These are phyloP conservation scores for Heterochromis multidens DNA, from an alignment of 2,113 vertebrate genomes.

Conservation along the genomic window DNA sequence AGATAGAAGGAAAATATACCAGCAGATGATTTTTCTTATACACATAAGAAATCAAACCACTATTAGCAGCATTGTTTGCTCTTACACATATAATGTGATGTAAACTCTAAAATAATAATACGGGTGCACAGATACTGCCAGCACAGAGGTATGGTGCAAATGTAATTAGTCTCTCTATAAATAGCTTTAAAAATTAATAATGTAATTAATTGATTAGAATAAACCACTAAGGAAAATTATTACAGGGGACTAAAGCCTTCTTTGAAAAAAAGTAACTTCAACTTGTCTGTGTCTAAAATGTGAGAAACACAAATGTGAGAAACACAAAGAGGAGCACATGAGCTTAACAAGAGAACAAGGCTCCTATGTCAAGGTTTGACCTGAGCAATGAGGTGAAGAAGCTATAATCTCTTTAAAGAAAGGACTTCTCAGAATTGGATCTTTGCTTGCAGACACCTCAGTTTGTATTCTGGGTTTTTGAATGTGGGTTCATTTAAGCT, in stretches of 20 bases:
- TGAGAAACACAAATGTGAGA: too few species aligned
- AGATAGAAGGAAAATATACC: not conserved
- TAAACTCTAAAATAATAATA: not conserved
- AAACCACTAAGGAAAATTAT: too few species aligned
- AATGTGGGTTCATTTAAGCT: not conserved
- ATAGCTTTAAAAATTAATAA: not conserved
- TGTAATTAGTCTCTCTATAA: not conserved
- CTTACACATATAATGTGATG: not conserved
- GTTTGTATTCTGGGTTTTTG: not conserved
- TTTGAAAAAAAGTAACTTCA: not conserved
- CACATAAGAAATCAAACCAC: not conserved
- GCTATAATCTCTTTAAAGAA: not conserved
- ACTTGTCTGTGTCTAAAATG: not conserved
- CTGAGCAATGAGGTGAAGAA: not conserved
- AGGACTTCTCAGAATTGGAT: not conserved
- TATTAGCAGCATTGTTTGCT: not conserved
- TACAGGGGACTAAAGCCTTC: not conserved
- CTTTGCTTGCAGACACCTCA: not conserved
- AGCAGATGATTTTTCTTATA: not conserved
- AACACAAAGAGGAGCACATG: not conserved
- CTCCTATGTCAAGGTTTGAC: not conserved
- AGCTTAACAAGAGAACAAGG: not conserved
- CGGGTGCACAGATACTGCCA: not conserved
- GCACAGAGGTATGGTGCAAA: not conserved
- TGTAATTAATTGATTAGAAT: not conserved